Conservation (phyloP, 2,113 vertebrate genomes). For the Nematolebias whitei region DNA sequence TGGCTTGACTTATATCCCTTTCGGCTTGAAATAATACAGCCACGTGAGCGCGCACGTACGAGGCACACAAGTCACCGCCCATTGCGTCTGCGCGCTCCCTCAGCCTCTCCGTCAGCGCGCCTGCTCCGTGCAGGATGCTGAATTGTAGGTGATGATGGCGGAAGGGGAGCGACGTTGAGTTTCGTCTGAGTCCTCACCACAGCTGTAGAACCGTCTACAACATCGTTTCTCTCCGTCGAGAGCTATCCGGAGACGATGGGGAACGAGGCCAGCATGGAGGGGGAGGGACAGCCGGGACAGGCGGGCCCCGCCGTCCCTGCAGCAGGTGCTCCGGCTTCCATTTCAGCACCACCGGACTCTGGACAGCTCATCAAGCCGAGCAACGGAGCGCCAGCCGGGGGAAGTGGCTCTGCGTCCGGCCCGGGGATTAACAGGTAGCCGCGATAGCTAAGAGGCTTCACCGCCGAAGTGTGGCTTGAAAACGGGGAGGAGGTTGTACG, state of each 20-base stretch:
- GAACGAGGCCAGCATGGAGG: constrained; percentile 83
- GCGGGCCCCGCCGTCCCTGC: constrained; percentile 75
- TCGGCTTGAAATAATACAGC: constrained; percentile 41
- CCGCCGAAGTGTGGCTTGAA: constrained; percentile 30
- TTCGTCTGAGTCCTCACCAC: constrained; percentile 70
- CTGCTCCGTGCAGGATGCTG: constrained; percentile 81
- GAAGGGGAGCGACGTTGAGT: constrained; percentile 83
- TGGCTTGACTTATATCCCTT: background rate
- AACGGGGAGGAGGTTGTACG: constrained; percentile 32
- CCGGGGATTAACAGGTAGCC: constrained; percentile 83
- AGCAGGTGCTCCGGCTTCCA: constrained; percentile 80
- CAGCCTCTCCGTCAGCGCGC: constrained; percentile 72
- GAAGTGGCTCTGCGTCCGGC: constrained; percentile 75
- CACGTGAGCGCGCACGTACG: constrained; percentile 68
- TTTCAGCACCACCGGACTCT: constrained; percentile 85
- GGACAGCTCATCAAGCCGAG: constrained; percentile 85
- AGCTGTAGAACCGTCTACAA: constrained; percentile 68
- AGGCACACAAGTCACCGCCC: constrained; percentile 62
- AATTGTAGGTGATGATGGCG: constrained; percentile 85
- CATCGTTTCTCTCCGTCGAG: constrained; percentile 67
- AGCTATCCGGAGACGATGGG: constrained; percentile 77
- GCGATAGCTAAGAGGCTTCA: constrained; percentile 52
- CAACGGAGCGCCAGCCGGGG: constrained; percentile 81
- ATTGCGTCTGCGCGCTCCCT: constrained; percentile 77
- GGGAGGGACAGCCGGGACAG: constrained; percentile 79